phyloP scores from a whole-genome alignment of 2,888 invertebrate species.

The Polietes domitor region DNA sequence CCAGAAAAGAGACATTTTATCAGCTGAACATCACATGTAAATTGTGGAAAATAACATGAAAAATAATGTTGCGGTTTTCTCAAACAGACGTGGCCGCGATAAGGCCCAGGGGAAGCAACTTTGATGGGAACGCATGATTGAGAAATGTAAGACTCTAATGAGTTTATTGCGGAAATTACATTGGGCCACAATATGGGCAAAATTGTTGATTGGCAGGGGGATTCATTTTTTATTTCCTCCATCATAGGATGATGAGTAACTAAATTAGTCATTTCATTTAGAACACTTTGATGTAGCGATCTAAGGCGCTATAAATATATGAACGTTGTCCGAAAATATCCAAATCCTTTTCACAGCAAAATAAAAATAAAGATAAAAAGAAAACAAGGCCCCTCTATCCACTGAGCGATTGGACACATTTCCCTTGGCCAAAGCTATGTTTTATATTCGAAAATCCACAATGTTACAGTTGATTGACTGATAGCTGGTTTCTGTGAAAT shows the following conservation, averaged over 20 bases:
- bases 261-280: too few species aligned
- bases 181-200: too few species aligned
- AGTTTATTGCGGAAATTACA: too few species aligned
- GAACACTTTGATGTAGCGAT: too few species aligned
- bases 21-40: slow-evolving; percentile 42
- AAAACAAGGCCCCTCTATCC: neutral
- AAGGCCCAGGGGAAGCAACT: neutral
- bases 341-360: too few species aligned
- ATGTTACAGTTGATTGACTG: slow-evolving; percentile 54
- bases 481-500: neutral
- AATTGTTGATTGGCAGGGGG: too few species aligned
- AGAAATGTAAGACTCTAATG: neutral
- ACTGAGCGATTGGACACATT: neutral
- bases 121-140: neutral
- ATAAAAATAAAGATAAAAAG: neutral
- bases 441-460: neutral
- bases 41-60: neutral
- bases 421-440: neutral
- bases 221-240: too few species aligned
- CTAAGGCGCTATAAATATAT: too few species aligned
- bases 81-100: neutral
- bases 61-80: neutral
- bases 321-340: too few species aligned
- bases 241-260: too few species aligned
- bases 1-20: slow-evolving; percentile 46